Percentiles rank a stretch among this genome's conserved stretches.
Evolutionary conservation across 92 coral and sea anemone species (phyloP).

Genomic region (Parazoanthus swiftii): DNA sequence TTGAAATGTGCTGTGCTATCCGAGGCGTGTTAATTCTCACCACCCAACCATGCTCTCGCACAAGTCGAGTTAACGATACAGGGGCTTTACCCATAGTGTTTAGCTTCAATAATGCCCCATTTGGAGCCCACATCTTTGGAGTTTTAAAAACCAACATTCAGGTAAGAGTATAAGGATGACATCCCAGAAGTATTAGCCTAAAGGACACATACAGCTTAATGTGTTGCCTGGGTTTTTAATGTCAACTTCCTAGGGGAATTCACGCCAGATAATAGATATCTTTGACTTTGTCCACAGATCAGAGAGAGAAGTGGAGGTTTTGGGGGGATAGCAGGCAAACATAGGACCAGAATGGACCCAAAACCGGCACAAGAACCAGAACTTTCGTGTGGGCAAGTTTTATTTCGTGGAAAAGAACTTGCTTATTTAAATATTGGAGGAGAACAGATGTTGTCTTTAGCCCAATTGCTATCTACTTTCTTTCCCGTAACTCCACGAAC

Average conservation of each 20-base stretch:
- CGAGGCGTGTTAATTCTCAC: slow-evolving; percentile 46
- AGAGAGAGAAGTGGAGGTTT: slow-evolving; percentile 36
- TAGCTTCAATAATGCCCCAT: slow-evolving; percentile 16
- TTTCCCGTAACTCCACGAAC: slow-evolving; percentile 83
- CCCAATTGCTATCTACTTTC: slow-evolving; percentile 78
- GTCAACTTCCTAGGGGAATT: slow-evolving; percentile 47
- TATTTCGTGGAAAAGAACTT: slow-evolving; percentile 83
- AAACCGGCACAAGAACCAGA: slow-evolving; percentile 45
- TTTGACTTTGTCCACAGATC: slow-evolving; percentile 50
- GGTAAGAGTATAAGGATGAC: slow-evolving; percentile 16
- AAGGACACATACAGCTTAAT: not conserved
- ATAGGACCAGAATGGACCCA: slow-evolving; percentile 45
- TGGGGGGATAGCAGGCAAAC: slow-evolving; percentile 8
- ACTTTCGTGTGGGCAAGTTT: slow-evolving; percentile 70
- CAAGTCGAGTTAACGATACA: slow-evolving; percentile 9
- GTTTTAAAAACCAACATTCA: not conserved
- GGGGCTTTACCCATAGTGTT: slow-evolving; percentile 41
- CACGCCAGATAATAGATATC: slow-evolving; percentile 36
- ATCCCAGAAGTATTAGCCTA: not conserved
- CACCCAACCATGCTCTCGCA: slow-evolving; percentile 40
- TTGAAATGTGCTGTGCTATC: slow-evolving; percentile 78
- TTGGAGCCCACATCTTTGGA: slow-evolving; percentile 21
- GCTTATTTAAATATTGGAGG: slow-evolving; percentile 84
- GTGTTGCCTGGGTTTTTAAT: slow-evolving; percentile 36
- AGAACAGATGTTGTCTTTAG: slow-evolving; percentile 86